Evolutionary conservation across 2,888 invertebrate species (phyloP).

Genomic region (Ennomos quercinarius): DNA sequence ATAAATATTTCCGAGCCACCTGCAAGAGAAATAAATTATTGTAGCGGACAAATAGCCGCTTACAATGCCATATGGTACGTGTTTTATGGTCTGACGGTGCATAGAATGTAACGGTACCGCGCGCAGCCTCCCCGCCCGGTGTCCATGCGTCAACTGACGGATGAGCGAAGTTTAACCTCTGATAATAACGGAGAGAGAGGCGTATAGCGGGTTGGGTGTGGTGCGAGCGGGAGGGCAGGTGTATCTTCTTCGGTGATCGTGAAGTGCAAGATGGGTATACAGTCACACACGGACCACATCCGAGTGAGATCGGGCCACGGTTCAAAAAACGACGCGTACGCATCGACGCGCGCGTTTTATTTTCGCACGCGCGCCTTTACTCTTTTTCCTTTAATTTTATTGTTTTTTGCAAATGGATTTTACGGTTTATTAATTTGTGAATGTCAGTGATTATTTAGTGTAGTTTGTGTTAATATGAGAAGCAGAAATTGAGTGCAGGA

Average conservation of each 20-base stretch:
- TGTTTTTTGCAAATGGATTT: conserved; percentile 45
- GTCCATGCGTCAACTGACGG: conserved; percentile 81
- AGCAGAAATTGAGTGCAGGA: conserved; percentile 58
- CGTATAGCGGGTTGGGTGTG: conserved; percentile 45
- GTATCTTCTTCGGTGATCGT: conserved; percentile 84
- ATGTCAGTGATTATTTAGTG: conserved; percentile 48
- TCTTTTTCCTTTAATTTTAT: conserved; percentile 30
- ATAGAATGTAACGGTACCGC: conserved; percentile 74
- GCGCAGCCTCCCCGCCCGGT: conserved; percentile 75
- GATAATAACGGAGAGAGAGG: conserved; percentile 80
- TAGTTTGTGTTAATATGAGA: conserved; percentile 56
- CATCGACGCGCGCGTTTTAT: conserved; percentile 59
- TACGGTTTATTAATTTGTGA: conserved; percentile 42
- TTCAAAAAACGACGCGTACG: conserved; percentile 78
- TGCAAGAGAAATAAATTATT: conserved; percentile 69
- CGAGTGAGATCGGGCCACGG: conserved; percentile 77
- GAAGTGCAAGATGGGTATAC: conserved; percentile 84
- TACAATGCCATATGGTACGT: conserved; percentile 67
- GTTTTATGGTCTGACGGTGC: conserved; percentile 66
- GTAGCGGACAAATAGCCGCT: conserved; percentile 64
- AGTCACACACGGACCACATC: conserved; percentile 84
- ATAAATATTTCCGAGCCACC: conserved; percentile 57
- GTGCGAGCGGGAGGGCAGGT: conserved; percentile 64
- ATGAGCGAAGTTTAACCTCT: conserved; percentile 82
- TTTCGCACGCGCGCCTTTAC: conserved; percentile 22